These are phyloP conservation scores for Alethe diademata DNA, from an alignment of 2,113 vertebrate genomes.

Conservation along the genomic window DNA sequence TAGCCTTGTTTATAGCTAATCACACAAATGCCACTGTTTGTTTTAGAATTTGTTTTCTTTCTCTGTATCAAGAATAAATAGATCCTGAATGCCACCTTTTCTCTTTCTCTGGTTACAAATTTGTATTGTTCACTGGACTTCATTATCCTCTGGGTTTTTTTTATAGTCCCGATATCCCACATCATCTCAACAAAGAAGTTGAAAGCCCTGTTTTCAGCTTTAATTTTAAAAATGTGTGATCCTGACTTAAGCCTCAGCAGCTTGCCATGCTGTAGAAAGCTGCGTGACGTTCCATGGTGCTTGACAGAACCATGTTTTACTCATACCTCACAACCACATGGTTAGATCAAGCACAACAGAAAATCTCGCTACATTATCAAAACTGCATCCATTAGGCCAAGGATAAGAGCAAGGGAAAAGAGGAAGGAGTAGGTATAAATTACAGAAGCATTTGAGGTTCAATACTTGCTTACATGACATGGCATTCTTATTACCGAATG, in stretches of 20 bases:
- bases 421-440: constrained; percentile 64
- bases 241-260: constrained; percentile 84
- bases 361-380: constrained; percentile 92
- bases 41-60: constrained; percentile 62
- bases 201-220: constrained; percentile 66
- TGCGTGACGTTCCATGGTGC: constrained; percentile 99
- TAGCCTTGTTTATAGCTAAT: constrained; percentile 64
- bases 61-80: constrained; percentile 60
- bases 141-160: constrained; percentile 54
- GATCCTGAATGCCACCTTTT: constrained; percentile 61
- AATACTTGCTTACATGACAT: constrained; percentile 70
- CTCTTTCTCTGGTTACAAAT: constrained; percentile 17
- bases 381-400: constrained; percentile 92
- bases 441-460: constrained; percentile 55
- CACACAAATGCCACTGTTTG: constrained; percentile 62
- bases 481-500: constrained; percentile 73
- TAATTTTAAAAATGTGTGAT: constrained; percentile 67
- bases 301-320: constrained; percentile 99
- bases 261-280: constrained; percentile 96
- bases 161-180: constrained; percentile 50
- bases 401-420: constrained; percentile 77
- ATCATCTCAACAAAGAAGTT: constrained; percentile 59
- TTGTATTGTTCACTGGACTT: constrained; percentile 23
- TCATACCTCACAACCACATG: constrained; percentile 99
- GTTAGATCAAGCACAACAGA: constrained; percentile 99